Conservation (phyloP, 53 echinoderm and acorn worm genomes). For the Glandiceps talaboti region DNA sequence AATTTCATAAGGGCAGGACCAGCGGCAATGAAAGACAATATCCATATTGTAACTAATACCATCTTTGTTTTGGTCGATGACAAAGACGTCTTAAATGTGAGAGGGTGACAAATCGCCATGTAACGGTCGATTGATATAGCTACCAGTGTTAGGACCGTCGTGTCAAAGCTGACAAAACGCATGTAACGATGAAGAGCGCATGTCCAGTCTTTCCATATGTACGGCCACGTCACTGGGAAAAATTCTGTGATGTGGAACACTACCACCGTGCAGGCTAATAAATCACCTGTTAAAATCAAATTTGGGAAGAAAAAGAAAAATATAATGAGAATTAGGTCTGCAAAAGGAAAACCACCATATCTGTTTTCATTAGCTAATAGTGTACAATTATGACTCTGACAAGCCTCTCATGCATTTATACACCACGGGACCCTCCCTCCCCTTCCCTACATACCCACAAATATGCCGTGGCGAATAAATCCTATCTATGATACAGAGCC, state of each 20-base stretch:
- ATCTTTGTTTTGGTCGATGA: conserved; percentile 45
- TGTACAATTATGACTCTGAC: too few species aligned
- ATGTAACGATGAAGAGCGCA: conserved; percentile 62
- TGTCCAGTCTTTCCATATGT: conserved; percentile 57
- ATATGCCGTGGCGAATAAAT: too few species aligned
- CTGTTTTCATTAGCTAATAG: too few species aligned
- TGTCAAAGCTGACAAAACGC: conserved; percentile 65
- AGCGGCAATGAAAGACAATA: conserved; percentile 30
- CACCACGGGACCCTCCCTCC: too few species aligned
- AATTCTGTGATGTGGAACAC: conserved; percentile 83
- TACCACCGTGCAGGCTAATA: conserved; percentile 33
- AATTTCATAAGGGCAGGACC: conserved; percentile 64
- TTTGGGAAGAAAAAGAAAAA: too few species aligned
- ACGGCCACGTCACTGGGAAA: conserved; percentile 55
- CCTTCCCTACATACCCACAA: too few species aligned
- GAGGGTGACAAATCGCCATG: conserved; percentile 57
- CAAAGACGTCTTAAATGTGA: conserved; percentile 46
- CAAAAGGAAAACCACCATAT: too few species aligned
- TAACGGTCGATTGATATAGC: conserved; percentile 80
- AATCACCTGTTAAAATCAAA: too few species aligned
- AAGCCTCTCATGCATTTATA: too few species aligned
- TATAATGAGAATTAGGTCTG: too few species aligned
- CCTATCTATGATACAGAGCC: too few species aligned
- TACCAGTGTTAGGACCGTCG: conserved; percentile 69
- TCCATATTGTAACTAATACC: conserved; percentile 39